Evolutionary conservation across 1,140 invertebrate species (phyloP).

Genomic region (Psilanteris sp.): DNA sequence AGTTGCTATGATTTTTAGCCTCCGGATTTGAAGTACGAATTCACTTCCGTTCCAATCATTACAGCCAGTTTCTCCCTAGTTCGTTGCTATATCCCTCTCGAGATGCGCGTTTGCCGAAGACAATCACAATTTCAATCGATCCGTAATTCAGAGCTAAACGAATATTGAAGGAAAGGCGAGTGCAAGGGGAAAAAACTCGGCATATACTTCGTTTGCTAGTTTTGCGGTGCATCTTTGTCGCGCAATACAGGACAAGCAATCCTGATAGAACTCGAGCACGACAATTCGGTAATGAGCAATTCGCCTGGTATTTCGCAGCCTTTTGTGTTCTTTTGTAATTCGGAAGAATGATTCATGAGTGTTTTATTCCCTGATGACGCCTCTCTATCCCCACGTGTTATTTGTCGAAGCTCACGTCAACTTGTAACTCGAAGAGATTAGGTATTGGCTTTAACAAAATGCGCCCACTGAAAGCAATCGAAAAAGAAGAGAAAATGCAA

Average conservation of each 20-base stretch:
- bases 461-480: not conserved
- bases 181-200: conserved; percentile 53
- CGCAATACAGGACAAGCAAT: conserved; percentile 44
- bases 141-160: conserved; percentile 14
- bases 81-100: conserved; percentile 19
- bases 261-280: conserved; percentile 42
- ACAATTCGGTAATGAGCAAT: conserved; percentile 74
- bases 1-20: conserved; percentile 8
- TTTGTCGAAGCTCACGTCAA: conserved; percentile 17
- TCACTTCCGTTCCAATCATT: conserved; percentile 56
- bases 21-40: conserved; percentile 66
- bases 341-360: conserved; percentile 26
- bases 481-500: too few species aligned
- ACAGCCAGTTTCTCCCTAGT: conserved; percentile 18
- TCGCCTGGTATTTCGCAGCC: conserved; percentile 73
- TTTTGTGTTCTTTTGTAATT: conserved; percentile 69
- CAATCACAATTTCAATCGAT: conserved; percentile 24
- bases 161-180: conserved; percentile 1
- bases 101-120: conserved; percentile 47
- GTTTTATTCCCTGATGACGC: conserved; percentile 28
- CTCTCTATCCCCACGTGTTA: conserved; percentile 1
- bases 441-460: not conserved
- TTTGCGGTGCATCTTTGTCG: conserved; percentile 3
- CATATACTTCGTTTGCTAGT: too few species aligned
- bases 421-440: conserved; percentile 14